Evolutionary conservation across 2,113 vertebrate genomes (phyloP).

Genomic region (Nesoenas mayeri): DNA sequence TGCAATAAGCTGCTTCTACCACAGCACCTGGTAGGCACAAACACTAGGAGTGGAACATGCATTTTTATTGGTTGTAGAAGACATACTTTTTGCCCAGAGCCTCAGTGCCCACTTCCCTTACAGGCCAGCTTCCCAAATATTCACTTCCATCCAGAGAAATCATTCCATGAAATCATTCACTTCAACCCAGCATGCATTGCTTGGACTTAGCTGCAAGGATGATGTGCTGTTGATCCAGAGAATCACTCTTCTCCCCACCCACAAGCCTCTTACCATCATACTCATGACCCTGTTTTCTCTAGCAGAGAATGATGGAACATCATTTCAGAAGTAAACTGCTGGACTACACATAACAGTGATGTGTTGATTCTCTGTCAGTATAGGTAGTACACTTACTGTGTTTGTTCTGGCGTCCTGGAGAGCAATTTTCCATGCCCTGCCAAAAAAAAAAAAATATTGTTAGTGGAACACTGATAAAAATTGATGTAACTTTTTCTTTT

Average conservation of each 20-base stretch:
- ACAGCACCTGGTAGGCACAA: neutral
- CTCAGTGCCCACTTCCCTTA: neutral
- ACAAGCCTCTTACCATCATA: neutral
- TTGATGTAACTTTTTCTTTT: neutral
- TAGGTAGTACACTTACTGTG: slow-evolving; percentile 67
- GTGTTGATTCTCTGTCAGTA: neutral
- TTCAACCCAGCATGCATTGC: neutral
- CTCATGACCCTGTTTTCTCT: neutral
- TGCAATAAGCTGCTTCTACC: neutral
- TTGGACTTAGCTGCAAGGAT: neutral
- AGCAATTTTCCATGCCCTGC: slow-evolving; percentile 81
- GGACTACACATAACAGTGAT: neutral
- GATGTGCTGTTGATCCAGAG: neutral
- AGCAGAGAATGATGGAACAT: neutral
- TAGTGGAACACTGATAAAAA: neutral
- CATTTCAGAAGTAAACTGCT: neutral
- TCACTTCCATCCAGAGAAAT: neutral
- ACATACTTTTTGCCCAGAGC: neutral
- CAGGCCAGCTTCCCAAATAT: neutral
- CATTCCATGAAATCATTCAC: neutral
- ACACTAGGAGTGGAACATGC: neutral
- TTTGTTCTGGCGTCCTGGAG: slow-evolving; percentile 81
- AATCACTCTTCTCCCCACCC: neutral
- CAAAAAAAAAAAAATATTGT: neutral
- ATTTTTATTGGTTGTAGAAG: neutral